phyloP scores from a whole-genome alignment of 2,113 vertebrate species.

The Scortum barcoo region DNA sequence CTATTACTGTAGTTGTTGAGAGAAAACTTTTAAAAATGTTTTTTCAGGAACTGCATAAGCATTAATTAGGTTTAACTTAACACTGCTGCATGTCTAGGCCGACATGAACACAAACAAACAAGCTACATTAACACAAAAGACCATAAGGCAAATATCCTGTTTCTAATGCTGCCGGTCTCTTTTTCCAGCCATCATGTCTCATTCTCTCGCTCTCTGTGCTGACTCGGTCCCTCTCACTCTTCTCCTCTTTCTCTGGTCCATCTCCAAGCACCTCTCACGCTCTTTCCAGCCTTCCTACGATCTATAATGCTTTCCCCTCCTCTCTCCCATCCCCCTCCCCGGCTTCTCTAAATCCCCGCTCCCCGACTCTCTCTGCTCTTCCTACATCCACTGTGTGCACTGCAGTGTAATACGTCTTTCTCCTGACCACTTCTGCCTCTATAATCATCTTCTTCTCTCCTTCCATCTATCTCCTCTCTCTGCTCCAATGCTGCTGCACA shows the following conservation, averaged over 20 bases:
- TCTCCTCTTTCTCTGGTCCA: slow-evolving; percentile 36
- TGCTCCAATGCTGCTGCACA: not conserved
- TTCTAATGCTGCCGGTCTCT: not conserved
- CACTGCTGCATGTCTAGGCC: not conserved
- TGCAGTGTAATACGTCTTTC: slow-evolving; percentile 39
- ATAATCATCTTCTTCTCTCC: slow-evolving; percentile 14
- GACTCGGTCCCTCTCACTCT: slow-evolving; percentile 21
- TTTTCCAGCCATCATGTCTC: accelerated
- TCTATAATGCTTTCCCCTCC: not conserved
- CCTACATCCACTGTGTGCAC: slow-evolving; percentile 27
- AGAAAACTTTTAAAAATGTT: too few relatives aligned
- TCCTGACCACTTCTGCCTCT: slow-evolving; percentile 36
- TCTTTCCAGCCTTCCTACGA: slow-evolving; percentile 8
- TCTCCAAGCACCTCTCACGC: slow-evolving; percentile 31
- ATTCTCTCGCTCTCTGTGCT: slow-evolving; percentile 4
- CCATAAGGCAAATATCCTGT: not conserved
- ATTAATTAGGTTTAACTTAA: not conserved
- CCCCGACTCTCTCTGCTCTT: not conserved
- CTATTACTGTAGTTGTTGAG: too few relatives aligned
- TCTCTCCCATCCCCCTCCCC: slow-evolving; percentile 3
- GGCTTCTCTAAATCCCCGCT: slow-evolving; percentile 33
- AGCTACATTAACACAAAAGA: not conserved
- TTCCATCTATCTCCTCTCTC: not conserved
- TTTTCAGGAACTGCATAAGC: not conserved
- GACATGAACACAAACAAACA: not conserved